Evolutionary conservation across 2,888 invertebrate genomes (phyloP).

Genomic region (Ectemnius lituratus): DNA sequence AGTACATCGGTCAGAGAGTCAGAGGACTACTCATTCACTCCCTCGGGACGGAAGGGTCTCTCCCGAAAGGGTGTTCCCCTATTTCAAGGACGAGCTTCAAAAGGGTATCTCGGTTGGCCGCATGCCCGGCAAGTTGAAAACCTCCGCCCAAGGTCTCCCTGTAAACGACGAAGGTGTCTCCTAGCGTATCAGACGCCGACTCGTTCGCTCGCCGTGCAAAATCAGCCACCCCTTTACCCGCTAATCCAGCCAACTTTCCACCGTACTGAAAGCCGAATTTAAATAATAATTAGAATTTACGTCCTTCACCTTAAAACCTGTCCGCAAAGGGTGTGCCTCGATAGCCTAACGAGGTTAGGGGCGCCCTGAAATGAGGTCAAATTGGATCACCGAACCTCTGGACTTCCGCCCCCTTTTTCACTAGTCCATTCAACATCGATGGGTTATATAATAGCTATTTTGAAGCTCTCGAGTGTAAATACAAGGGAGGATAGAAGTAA

Average conservation of each 20-base stretch:
- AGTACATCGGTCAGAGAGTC: conserved; percentile 42
- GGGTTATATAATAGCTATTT: background rate
- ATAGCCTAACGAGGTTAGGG: conserved; percentile 36
- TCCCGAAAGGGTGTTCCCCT: conserved; percentile 41
- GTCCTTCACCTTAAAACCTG: conserved; percentile 12
- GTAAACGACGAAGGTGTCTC: conserved; percentile 53
- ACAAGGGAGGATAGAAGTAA: no score
- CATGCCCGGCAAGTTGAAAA: conserved; percentile 59
- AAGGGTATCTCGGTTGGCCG: conserved; percentile 62
- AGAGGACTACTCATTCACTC: conserved; percentile 31
- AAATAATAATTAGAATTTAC: conserved; percentile 54
- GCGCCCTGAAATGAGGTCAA: conserved; percentile 30
- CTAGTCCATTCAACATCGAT: conserved; percentile 15
- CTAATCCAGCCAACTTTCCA: conserved; percentile 16
- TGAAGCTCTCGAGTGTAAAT: no score
- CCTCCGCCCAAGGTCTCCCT: conserved; percentile 21
- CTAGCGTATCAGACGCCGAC: conserved; percentile 33
- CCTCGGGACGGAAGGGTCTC: conserved; percentile 20
- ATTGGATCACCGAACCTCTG: conserved; percentile 16
- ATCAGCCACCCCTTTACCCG: conserved; percentile 20
- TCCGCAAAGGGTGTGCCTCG: conserved; percentile 13
- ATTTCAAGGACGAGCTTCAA: conserved; percentile 47
- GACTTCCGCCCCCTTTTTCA: conserved; percentile 12
- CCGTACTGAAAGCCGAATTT: conserved; percentile 33
- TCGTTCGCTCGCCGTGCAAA: conserved; percentile 34